phyloP scores from a whole-genome alignment of 2,113 vertebrate species.

The Prietella phreatophila region DNA sequence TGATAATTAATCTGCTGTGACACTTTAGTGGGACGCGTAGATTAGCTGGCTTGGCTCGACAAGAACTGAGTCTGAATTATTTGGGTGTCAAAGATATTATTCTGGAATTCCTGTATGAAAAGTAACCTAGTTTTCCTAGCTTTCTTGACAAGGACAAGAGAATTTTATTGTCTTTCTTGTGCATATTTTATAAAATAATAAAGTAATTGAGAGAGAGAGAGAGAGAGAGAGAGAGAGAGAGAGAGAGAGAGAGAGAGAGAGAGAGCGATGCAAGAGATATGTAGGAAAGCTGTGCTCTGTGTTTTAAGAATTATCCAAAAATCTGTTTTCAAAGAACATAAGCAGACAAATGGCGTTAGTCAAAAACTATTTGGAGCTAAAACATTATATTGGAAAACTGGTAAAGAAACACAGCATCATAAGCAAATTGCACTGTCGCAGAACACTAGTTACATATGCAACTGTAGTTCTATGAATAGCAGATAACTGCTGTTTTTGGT shows the following conservation, averaged over 20 bases:
- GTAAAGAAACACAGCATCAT: not conserved
- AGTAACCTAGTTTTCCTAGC: not conserved
- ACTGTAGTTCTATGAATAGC: not conserved
- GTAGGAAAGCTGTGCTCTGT: too few species aligned
- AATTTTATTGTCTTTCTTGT: not conserved
- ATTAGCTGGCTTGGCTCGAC: conserved; percentile 5
- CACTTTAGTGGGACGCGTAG: conserved; percentile 23
- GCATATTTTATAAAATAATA: not conserved
- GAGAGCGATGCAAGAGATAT: not conserved
- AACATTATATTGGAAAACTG: not conserved
- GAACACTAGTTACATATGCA: not conserved
- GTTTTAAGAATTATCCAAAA: not conserved
- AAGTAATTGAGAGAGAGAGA: not conserved
- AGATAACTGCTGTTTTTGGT: not conserved
- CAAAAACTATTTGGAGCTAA: not conserved
- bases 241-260: not conserved
- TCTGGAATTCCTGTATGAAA: not conserved
- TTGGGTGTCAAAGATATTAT: not conserved
- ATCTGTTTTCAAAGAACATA: not conserved
- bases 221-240: not conserved
- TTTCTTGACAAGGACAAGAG: not conserved
- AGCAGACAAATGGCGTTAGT: not conserved
- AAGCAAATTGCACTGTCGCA: not conserved
- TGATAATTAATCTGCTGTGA: conserved; percentile 39
- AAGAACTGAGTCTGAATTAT: not conserved